Percentiles rank a stretch among this genome's conserved stretches.
phyloP scores from a whole-genome alignment of 2,797 vertebrate species.

The Morus bassanus region DNA sequence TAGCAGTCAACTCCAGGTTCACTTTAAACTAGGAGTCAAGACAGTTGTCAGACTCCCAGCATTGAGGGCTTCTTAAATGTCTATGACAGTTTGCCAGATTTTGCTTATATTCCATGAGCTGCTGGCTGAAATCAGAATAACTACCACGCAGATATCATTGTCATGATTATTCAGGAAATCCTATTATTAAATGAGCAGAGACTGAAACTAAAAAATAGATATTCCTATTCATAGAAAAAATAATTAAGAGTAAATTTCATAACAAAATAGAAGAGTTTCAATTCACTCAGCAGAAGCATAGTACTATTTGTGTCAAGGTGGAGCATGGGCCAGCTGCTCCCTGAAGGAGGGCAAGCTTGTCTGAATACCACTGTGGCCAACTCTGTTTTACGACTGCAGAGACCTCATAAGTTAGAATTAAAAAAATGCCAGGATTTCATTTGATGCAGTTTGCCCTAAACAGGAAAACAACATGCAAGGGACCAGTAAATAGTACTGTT shows the following conservation, averaged over 20 bases:
- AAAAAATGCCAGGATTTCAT: not conserved
- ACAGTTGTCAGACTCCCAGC: not conserved
- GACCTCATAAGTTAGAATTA: not conserved
- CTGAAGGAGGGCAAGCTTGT: not conserved
- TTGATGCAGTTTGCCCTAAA: not conserved
- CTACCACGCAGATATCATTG: not conserved
- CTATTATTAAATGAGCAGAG: not conserved
- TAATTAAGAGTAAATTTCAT: not conserved
- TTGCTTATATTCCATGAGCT: not conserved
- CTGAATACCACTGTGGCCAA: not conserved
- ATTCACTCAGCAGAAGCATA: not conserved
- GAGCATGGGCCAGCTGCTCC: not conserved
- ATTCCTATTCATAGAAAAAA: not conserved
- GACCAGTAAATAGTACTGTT: not conserved
- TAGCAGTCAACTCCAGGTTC: not conserved
- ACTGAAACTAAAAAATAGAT: not conserved
- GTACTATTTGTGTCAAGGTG: not conserved
- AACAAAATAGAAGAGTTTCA: not conserved
- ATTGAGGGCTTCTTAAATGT: not conserved
- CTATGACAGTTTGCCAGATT: not conserved
- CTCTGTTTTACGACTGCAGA: not conserved
- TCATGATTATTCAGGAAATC: not conserved
- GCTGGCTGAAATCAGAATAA: not conserved
- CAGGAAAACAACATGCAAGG: not conserved
- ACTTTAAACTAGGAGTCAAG: not conserved